Conservation (phyloP, 2,113 vertebrate genomes). For the Balaenoptera acutorostrata region DNA sequence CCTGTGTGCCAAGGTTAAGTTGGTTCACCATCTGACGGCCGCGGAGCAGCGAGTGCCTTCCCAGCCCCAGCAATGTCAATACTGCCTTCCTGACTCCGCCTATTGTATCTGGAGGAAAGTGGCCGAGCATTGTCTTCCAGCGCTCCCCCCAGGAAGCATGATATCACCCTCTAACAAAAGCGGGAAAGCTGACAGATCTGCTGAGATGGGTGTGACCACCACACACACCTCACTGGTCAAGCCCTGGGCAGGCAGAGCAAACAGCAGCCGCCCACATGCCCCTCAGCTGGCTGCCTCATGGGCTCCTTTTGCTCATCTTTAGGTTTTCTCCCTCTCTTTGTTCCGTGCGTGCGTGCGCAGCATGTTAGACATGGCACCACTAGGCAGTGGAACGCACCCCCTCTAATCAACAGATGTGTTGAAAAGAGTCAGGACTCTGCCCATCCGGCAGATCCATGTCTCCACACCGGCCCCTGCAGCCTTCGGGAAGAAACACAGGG, state of each 20-base stretch:
- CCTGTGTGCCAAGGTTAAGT: constrained; percentile 73
- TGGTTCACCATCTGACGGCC: constrained; percentile 70
- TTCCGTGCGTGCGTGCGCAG: too few species aligned
- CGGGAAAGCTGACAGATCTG: constrained; percentile 87
- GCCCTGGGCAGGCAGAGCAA: constrained; percentile 58
- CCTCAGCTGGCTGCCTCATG: not conserved
- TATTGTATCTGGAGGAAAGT: constrained; percentile 82
- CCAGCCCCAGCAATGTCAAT: constrained; percentile 79
- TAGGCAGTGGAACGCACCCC: not conserved
- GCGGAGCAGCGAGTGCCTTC: constrained; percentile 50
- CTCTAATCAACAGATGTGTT: not conserved
- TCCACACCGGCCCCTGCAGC: not conserved
- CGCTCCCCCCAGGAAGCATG: constrained; percentile 84
- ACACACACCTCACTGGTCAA: constrained; percentile 76
- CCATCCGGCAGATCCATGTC: not conserved
- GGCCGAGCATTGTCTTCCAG: constrained; percentile 82
- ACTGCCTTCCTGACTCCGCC: constrained; percentile 85
- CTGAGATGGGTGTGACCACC: constrained; percentile 82
- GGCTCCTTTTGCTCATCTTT: not conserved
- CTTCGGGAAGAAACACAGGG: not conserved
- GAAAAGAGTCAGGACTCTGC: not conserved
- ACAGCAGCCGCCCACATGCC: not conserved
- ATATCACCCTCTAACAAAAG: constrained; percentile 88
- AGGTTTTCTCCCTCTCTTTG: not conserved
- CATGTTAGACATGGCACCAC: not conserved